Conservation (phyloP, 2,888 invertebrate genomes). For the Diarsia rubi region DNA sequence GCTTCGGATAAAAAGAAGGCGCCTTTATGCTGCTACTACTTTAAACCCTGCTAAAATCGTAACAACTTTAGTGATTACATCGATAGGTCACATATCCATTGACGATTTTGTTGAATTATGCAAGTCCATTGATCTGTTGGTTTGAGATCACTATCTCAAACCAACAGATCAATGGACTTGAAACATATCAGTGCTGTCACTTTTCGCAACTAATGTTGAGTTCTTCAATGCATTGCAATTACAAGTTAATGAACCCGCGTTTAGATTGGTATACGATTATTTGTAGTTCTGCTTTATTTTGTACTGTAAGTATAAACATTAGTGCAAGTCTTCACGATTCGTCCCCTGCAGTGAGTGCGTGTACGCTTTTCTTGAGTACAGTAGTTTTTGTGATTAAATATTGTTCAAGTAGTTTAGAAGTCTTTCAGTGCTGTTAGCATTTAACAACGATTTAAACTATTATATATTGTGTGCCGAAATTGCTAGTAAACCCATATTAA, state of each 20-base stretch:
- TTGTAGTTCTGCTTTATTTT: conserved; percentile 50
- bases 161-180: neutral
- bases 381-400: neutral
- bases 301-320: conserved; percentile 40
- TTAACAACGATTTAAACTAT: too few relatives aligned
- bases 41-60: conserved; percentile 18
- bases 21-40: conserved; percentile 60
- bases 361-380: neutral
- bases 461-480: neutral
- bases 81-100: conserved; percentile 10
- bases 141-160: accelerated
- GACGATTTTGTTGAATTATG: neutral
- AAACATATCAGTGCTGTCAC: neutral
- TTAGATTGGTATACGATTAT: conserved; percentile 60
- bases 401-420: neutral
- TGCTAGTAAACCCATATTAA: neutral
- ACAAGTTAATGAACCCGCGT: conserved; percentile 61
- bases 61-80: neutral
- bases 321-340: conserved; percentile 33
- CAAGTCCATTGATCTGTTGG: too few relatives aligned
- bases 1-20: conserved; percentile 71
- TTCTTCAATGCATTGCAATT: conserved; percentile 52
- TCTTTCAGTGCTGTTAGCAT: neutral
- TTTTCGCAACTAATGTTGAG: conserved; percentile 15
- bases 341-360: conserved; percentile 24